phyloP scores from a whole-genome alignment of 2,888 invertebrate species.

The Ophioninae sp. region DNA sequence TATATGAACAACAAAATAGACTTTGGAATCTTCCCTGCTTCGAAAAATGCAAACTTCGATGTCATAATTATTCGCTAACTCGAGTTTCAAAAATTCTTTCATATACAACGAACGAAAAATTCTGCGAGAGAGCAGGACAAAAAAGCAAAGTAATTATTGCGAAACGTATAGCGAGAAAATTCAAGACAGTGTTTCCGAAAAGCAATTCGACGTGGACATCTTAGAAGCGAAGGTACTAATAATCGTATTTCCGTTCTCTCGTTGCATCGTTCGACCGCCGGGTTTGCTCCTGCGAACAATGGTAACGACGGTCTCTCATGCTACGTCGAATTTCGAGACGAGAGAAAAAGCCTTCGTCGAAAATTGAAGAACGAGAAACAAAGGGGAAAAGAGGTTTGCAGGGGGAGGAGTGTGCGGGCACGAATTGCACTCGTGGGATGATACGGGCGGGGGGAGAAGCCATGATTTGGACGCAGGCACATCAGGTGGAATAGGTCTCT shows the following conservation, averaged over 20 bases:
- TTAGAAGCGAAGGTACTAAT: neutral
- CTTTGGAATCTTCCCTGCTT: too few species aligned
- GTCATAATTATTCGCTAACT: too few species aligned
- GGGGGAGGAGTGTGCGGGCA: slow-evolving; percentile 14
- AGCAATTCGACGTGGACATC: neutral
- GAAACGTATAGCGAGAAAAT: neutral
- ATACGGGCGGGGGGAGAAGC: neutral
- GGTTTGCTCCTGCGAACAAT: neutral
- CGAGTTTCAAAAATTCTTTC: too few species aligned
- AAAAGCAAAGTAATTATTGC: neutral
- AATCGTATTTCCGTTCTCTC: neutral
- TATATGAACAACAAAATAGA: too few species aligned
- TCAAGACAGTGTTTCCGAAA: neutral
- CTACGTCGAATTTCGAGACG: slow-evolving; percentile 3
- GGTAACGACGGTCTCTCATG: neutral
- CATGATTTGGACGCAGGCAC: slow-evolving; percentile 26
- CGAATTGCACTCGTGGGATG: neutral
- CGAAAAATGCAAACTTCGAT: too few species aligned
- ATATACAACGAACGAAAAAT: neutral
- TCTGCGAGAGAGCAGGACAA: neutral
- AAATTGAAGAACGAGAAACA: slow-evolving; percentile 8
- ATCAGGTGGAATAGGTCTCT: slow-evolving; percentile 45
- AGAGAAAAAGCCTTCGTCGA: neutral
- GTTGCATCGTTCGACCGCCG: neutral
- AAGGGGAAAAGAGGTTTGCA: neutral